Percentiles rank a stretch among this genome's conserved stretches.
Conservation (phyloP, 2,888 invertebrate species). For the Xestobium rufovillosum region DNA sequence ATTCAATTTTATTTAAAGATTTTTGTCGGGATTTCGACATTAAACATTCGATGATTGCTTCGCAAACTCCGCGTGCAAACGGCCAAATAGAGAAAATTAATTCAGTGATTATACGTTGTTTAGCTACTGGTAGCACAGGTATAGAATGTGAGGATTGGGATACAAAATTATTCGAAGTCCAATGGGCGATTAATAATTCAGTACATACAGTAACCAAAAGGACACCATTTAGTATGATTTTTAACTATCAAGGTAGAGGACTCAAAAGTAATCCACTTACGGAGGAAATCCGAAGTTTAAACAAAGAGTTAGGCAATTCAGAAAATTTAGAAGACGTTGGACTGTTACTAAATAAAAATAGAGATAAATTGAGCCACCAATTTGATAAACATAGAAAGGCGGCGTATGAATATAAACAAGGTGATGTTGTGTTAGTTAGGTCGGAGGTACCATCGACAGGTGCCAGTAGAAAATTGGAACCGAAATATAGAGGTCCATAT, state of each 20-base stretch:
- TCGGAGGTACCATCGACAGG: constrained; percentile 14
- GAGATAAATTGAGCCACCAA: too few species aligned
- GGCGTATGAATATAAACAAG: constrained; percentile 7
- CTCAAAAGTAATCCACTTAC: too few species aligned
- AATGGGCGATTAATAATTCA: constrained; percentile 20
- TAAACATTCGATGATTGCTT: too few species aligned
- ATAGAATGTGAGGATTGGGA: constrained; percentile 21
- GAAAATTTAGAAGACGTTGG: too few species aligned
- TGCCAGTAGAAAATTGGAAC: constrained; percentile 13
- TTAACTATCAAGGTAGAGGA: constrained; percentile 11
- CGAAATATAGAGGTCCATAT: constrained; percentile 17
- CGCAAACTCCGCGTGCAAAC: too few species aligned
- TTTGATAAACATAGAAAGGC: too few species aligned
- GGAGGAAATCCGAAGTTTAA: too few species aligned
- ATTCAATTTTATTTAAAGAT: constrained; percentile 11
- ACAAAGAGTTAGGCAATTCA: too few species aligned
- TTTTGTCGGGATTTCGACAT: constrained; percentile 11
- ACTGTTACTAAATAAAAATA: too few species aligned
- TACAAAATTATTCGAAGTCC: constrained; percentile 17
- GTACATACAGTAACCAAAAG: constrained; percentile 20
- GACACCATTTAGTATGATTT: constrained; percentile 15
- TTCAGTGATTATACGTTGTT: constrained; percentile 6
- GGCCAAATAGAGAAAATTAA: too few species aligned
- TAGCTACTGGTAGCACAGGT: not conserved
- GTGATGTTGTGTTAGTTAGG: constrained; percentile 13